These are phyloP conservation scores for Gallinago undulata DNA, from an alignment of 2,113 vertebrate species.

Conservation along the genomic window DNA sequence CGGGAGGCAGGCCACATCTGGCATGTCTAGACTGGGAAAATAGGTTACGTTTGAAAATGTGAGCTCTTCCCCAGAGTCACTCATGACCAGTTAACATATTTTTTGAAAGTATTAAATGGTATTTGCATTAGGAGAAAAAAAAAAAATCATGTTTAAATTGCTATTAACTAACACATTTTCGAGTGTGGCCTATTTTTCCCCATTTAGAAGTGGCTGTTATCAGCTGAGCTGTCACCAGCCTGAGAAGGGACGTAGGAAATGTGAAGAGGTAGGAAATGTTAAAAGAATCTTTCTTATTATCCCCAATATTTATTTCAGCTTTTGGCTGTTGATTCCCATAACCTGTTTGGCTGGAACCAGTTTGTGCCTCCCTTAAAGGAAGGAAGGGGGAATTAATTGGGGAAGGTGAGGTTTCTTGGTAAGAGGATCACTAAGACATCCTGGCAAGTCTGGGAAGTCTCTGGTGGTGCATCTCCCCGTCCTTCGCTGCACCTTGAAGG, in stretches of 20 bases:
- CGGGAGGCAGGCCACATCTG: slow-evolving; percentile 28
- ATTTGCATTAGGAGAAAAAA: neutral
- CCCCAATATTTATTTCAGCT: neutral
- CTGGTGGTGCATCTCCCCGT: neutral
- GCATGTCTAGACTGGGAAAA: slow-evolving; percentile 12
- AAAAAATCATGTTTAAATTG: neutral
- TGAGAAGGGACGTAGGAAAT: neutral
- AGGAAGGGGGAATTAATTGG: neutral
- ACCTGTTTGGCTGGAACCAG: neutral
- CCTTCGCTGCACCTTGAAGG: neutral
- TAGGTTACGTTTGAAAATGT: neutral
- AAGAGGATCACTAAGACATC: neutral
- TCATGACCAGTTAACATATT: neutral
- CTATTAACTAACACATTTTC: neutral
- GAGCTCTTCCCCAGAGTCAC: slow-evolving; percentile 6
- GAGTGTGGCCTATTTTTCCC: neutral
- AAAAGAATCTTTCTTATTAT: neutral
- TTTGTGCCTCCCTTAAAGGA: neutral
- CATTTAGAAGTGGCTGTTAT: neutral
- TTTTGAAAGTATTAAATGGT: neutral
- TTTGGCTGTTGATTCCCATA: neutral
- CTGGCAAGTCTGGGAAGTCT: neutral
- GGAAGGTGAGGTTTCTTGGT: accelerated
- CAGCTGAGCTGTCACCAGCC: neutral
- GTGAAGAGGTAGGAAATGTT: neutral